Conservation (phyloP, 2,113 vertebrate species). For the Barnardius zonarius region DNA sequence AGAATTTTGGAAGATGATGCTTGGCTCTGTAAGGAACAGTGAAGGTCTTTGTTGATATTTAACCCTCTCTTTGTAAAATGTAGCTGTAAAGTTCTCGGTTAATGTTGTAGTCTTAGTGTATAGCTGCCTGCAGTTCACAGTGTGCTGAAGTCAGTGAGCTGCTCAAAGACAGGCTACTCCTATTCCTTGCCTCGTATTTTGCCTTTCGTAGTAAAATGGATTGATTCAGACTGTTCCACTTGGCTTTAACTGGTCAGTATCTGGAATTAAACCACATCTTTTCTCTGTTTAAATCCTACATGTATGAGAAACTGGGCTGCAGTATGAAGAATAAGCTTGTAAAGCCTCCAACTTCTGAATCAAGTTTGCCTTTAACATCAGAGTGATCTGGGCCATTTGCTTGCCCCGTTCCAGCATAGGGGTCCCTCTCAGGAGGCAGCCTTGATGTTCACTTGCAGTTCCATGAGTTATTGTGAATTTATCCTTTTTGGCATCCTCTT, state of each 20-base stretch:
- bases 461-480: not conserved
- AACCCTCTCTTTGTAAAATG: not conserved
- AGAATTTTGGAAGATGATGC: not conserved
- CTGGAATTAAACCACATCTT: not conserved
- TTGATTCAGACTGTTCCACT: not conserved
- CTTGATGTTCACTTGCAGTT: not conserved
- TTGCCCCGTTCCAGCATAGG: accelerated
- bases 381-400: not conserved
- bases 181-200: not conserved
- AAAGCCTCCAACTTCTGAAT: not conserved
- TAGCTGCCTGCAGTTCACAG: not conserved
- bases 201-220: not conserved
- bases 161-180: not conserved
- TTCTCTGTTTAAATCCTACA: not conserved
- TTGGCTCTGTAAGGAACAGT: not conserved
- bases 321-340: not conserved
- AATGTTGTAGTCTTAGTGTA: not conserved
- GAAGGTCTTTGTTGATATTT: not conserved
- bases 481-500: not conserved
- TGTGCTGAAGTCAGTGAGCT: not conserved
- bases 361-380: not conserved
- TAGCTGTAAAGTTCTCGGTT: not conserved
- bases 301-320: not conserved
- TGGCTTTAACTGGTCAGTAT: not conserved
- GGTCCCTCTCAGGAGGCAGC: not conserved